Evolutionary conservation across 2,113 vertebrate genomes (phyloP).

Genomic region (Hippolais icterina): DNA sequence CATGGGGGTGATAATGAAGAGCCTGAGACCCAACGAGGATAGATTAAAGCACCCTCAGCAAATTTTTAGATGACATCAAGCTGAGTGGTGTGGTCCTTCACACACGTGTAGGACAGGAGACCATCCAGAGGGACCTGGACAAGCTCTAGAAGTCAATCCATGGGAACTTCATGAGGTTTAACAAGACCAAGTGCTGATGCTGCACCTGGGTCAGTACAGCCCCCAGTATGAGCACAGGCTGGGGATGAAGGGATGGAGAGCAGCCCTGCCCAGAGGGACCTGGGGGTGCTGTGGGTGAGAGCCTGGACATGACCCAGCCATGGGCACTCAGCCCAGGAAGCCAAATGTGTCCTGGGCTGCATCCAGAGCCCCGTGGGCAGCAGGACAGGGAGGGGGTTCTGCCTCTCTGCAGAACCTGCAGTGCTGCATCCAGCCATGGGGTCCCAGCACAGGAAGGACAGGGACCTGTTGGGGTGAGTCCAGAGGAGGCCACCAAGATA

Average conservation of each 20-base stretch:
- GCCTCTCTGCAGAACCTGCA: neutral
- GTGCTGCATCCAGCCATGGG: neutral
- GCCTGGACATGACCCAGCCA: neutral
- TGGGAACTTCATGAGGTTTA: neutral
- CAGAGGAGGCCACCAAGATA: neutral
- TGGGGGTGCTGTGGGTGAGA: neutral
- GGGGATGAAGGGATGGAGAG: neutral
- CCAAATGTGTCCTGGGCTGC: neutral
- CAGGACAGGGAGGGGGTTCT: neutral
- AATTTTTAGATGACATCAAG: neutral
- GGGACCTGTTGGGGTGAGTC: fast-evolving
- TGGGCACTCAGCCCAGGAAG: neutral
- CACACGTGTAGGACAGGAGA: neutral
- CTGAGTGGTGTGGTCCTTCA: neutral
- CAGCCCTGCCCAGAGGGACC: neutral
- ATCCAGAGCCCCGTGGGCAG: neutral
- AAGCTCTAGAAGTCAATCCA: fast-evolving
- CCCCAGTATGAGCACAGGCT: fast-evolving
- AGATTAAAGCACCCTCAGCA: neutral
- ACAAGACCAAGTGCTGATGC: neutral
- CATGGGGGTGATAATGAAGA: neutral
- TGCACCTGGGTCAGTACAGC: neutral
- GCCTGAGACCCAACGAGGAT: neutral
- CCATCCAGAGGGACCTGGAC: neutral
- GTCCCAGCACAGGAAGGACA: neutral